A percentile compares a stretch with the other conserved stretches of the same genome.
Evolutionary conservation across 1,140 invertebrate genomes (phyloP).

Genomic region (Sitodiplosis mosellana): DNA sequence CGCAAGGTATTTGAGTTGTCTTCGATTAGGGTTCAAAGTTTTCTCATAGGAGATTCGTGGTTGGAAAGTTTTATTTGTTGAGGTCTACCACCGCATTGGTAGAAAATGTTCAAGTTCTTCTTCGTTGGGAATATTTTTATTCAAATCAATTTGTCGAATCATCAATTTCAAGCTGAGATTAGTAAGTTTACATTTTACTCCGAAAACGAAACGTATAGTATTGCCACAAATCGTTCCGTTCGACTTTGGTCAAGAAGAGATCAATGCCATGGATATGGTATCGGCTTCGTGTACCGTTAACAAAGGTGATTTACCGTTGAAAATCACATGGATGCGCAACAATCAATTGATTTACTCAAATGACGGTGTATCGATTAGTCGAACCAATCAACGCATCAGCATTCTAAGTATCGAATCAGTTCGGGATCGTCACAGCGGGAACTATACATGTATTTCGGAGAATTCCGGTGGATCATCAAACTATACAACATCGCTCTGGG

Average conservation of each 20-base stretch:
- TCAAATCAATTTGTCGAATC: too few species aligned
- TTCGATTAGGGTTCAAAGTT: too few species aligned
- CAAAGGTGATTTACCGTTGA: slow-evolving; percentile 68
- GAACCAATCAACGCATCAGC: slow-evolving; percentile 42
- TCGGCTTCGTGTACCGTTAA: slow-evolving; percentile 62
- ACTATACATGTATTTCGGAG: slow-evolving; percentile 51
- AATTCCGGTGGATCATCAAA: slow-evolving; percentile 53
- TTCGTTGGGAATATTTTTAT: too few species aligned
- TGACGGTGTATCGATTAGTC: slow-evolving; percentile 31
- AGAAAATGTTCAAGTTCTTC: too few species aligned
- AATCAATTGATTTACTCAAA: slow-evolving; percentile 16
- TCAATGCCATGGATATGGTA: slow-evolving; percentile 49
- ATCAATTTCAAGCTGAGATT: too few species aligned
- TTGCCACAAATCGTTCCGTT: slow-evolving; percentile 49
- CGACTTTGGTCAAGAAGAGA: slow-evolving; percentile 46
- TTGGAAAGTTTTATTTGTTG: too few species aligned
- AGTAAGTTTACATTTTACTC: too few species aligned
- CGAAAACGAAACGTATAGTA: slow-evolving; percentile 28
- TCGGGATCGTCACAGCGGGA: slow-evolving; percentile 40
- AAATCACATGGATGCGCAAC: slow-evolving; percentile 43
- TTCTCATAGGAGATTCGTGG: too few species aligned
- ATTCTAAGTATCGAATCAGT: slow-evolving; percentile 45
- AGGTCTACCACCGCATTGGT: too few species aligned
- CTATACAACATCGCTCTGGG: slow-evolving; percentile 43
- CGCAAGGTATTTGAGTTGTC: too few species aligned